Evolutionary conservation across 1,140 invertebrate genomes (phyloP), one percentile per base, ranked within the genome.

Genomic region (Temnothorax longispinosus): DNA sequence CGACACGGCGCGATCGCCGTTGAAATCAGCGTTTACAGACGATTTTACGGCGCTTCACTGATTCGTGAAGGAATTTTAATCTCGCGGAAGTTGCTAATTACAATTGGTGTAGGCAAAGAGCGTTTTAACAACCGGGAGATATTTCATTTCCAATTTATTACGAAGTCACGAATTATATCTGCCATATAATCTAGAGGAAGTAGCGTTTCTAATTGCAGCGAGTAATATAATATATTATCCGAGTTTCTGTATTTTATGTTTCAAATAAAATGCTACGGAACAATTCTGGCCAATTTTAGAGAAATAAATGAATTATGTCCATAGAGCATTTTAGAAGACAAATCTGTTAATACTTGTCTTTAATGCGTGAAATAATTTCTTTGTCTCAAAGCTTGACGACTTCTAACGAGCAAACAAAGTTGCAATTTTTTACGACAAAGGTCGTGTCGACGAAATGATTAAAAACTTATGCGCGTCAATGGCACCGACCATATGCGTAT

Each of bases 1-100:
- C 69, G 71, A 87, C 56, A 65, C 58, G 18, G 44, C 67, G 44
- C 69, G 86, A 90, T 89, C 85, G 65, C 47, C 58, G 56, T 56
- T 81, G 67, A 85, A 87, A 89, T 89, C 76, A 82, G 58, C 78
- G 65, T 74, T 84, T 84, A 84, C 32, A 38, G 44, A 15, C 44
- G 27, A 69, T 90, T 90, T 89, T 90, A 90, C 54, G 80, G 77
- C 78, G 50, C 64, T 41, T 56, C 44, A 38, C 8, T 58, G 75
- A 80, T 80, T 18, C 54, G 64, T n/a, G 58, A 74, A 90, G 44
- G 72, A 89, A 90, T 87, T 89, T 89, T 89, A 74, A 89, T 89
- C 77, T 80, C 62, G 47, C 32, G 32, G 21, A 32, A 41, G 15
- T 38, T 32, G 87, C 80, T 75, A 84, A 75, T 84, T 74, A 38